phyloP scores from a whole-genome alignment of 2,797 vertebrate genomes.

The Sebastes paucispinis region DNA sequence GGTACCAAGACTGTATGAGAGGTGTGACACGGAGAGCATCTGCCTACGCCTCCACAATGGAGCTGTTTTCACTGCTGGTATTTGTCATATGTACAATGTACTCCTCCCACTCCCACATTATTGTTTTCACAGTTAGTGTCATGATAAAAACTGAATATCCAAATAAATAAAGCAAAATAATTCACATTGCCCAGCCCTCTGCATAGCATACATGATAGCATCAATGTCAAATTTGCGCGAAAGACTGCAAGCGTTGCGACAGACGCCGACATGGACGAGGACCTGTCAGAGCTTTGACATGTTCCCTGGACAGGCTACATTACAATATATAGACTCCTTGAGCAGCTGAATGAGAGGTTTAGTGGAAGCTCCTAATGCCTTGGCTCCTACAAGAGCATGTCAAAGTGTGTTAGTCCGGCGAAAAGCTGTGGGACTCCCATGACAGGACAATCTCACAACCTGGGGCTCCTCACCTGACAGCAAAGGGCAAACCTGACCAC shows the following conservation, averaged over 20 bases:
- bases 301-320: background rate
- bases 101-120: constrained; percentile 8
- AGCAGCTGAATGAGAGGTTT: constrained; percentile 6
- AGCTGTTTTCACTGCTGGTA: constrained; percentile 21
- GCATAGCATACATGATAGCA: background rate
- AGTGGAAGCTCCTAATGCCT: constrained; percentile 15
- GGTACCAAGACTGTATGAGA: constrained; percentile 36
- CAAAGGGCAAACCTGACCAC: constrained; percentile 25
- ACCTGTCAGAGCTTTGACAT: constrained; percentile 1
- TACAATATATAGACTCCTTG: constrained; percentile 2
- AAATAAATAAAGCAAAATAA: constrained; percentile 12
- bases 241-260: background rate
- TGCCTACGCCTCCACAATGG: constrained; percentile 43
- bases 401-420: constrained; percentile 39
- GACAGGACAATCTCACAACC: constrained; percentile 47
- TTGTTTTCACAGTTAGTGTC: constrained; percentile 6
- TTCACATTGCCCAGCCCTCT: background rate
- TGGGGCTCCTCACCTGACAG: constrained; percentile 47
- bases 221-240: background rate
- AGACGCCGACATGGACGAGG: background rate
- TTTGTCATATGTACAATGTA: constrained; percentile 5
- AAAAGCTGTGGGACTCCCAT: constrained; percentile 27
- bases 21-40: constrained; percentile 63
- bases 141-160: background rate
- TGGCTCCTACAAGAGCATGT: constrained; percentile 33